phyloP scores from a whole-genome alignment of 2,797 vertebrate species.

The Falco biarmicus region DNA sequence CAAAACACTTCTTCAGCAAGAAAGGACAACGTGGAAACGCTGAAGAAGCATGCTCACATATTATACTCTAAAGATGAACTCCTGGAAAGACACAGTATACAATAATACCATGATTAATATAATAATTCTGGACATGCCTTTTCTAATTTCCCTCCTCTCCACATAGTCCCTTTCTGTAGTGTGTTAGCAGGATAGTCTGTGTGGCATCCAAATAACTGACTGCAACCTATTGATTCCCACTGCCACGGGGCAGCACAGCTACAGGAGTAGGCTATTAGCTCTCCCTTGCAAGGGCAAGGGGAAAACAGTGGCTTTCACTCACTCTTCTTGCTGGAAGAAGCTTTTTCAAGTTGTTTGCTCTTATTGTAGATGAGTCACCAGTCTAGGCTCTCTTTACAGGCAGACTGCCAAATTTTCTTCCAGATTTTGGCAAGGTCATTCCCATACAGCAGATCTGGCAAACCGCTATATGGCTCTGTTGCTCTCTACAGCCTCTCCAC shows the following conservation, averaged over 20 bases:
- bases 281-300: neutral
- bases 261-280: neutral
- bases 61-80: neutral
- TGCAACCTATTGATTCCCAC: neutral
- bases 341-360: neutral
- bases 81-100: neutral
- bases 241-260: neutral
- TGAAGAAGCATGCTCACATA: neutral
- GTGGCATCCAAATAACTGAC: neutral
- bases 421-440: constrained; percentile 13
- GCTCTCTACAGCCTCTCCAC: neutral
- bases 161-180: neutral
- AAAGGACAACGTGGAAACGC: neutral
- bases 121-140: neutral
- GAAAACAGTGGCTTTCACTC: neutral
- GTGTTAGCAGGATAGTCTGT: neutral
- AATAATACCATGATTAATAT: neutral
- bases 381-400: neutral
- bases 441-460: neutral
- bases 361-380: constrained; percentile 18
- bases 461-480: neutral
- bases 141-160: neutral
- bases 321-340: neutral
- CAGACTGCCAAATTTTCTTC: constrained; percentile 12
- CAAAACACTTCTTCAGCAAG: neutral